Percentiles rank a stretch among this genome's conserved stretches.
These are phyloP conservation scores for Nemopilema nomurai DNA, from an alignment of 30 jellyfish, hydroid and myxozoan species.

Conservation along the genomic window DNA sequence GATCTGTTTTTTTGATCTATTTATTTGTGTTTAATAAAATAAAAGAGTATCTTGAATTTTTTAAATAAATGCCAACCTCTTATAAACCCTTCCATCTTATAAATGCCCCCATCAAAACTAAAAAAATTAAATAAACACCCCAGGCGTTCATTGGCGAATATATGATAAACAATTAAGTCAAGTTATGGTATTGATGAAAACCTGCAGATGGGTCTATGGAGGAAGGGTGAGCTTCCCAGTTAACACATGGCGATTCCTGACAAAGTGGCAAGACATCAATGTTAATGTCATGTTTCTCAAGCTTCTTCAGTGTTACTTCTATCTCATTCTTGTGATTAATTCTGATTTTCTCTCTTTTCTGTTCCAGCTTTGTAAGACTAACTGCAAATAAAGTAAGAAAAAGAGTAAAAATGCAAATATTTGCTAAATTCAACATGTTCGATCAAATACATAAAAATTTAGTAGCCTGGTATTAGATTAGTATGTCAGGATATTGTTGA, in stretches of 20 bases:
- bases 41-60: no score
- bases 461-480: no score
- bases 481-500: no score
- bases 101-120: not conserved
- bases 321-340: conserved; percentile 49
- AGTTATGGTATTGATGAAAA: not conserved
- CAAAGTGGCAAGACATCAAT: not conserved
- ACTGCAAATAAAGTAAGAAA: conserved; percentile 8
- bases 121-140: no score
- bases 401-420: no score
- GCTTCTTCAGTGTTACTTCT: conserved; percentile 29
- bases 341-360: conserved; percentile 52
- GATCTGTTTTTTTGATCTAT: no score
- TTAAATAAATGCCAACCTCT: not conserved
- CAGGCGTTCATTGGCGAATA: no score
- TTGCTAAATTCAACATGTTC: no score
- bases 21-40: no score
- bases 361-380: conserved; percentile 67
- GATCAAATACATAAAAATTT: no score
- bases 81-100: no score
- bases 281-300: conserved; percentile 18
- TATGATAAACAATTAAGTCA: no score
- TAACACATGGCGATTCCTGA: conserved; percentile 10
- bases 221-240: conserved; percentile 54
- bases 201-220: conserved; percentile 74